phyloP scores from a whole-genome alignment of 2,797 vertebrate species.

The Apodemus agrarius region DNA sequence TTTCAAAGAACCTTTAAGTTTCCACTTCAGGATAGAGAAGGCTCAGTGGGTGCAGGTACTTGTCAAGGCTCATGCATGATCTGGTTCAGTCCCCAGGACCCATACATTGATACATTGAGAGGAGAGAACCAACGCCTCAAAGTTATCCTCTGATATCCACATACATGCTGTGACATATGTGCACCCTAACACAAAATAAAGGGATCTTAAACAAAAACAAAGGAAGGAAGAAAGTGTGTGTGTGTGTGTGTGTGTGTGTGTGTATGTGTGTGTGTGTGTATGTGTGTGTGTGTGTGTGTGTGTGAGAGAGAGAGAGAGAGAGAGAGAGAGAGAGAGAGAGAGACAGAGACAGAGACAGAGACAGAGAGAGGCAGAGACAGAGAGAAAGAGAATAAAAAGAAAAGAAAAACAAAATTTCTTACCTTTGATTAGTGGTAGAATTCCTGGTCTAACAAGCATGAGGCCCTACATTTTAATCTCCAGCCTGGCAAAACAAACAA shows the following conservation, averaged over 20 bases:
- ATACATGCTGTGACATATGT: neutral
- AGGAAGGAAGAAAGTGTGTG: neutral
- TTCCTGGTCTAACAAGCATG: neutral
- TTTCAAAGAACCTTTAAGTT: neutral
- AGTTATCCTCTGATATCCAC: neutral
- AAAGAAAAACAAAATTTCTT: neutral
- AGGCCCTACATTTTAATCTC: no score
- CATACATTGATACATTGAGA: neutral
- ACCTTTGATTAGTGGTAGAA: neutral
- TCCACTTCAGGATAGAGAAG: neutral
- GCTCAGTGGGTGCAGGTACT: neutral
- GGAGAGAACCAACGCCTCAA: neutral
- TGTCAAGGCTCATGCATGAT: neutral
- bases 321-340: rapidly evolving
- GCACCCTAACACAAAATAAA: neutral
- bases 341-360: neutral
- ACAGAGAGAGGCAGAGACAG: rapidly evolving
- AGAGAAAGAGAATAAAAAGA: neutral
- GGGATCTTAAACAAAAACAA: neutral
- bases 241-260: no score
- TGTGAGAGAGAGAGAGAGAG: no score
- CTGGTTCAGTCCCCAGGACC: neutral
- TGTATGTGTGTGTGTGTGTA: no score
- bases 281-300: no score
- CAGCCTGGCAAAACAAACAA: neutral